These are phyloP conservation scores for Eupithecia insigniata DNA, from an alignment of 2,888 invertebrate species.

Conservation along the genomic window DNA sequence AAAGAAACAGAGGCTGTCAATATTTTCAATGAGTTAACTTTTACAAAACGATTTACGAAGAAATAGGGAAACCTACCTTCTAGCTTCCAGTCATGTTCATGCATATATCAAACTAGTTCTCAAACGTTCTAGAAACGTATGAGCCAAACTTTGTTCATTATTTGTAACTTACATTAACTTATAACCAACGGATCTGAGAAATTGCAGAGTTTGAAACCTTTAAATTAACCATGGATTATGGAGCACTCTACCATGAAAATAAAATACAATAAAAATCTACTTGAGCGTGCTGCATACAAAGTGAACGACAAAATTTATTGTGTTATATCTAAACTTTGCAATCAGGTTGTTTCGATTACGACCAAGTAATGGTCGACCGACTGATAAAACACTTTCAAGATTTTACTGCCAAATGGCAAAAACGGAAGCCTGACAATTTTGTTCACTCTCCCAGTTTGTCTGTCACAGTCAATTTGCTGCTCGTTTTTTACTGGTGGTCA, in stretches of 20 bases:
- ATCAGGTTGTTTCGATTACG: background rate
- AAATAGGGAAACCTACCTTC: background rate
- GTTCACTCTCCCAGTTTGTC: background rate
- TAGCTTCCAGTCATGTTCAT: background rate
- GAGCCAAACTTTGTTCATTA: background rate
- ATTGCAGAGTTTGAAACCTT: conserved; percentile 8
- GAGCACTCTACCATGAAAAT: background rate
- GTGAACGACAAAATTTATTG: background rate
- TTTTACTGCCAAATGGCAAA: background rate
- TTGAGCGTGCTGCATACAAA: background rate
- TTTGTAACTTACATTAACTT: conserved; percentile 3
- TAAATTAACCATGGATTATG: conserved; percentile 10
- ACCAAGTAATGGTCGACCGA: background rate
- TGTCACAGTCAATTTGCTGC: background rate
- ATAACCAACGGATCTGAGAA: background rate
- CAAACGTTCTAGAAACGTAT: background rate
- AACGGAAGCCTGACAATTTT: too few relatives aligned
- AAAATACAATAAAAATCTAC: background rate
- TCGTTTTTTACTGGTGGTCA: background rate
- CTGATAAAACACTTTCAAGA: background rate
- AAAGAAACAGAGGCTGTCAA: background rate
- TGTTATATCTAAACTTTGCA: background rate
- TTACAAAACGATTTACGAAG: background rate
- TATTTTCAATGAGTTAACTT: background rate
- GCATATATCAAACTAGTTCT: background rate